phyloP scores from a whole-genome alignment of 2,888 invertebrate species.

The Steromphala cineraria region DNA sequence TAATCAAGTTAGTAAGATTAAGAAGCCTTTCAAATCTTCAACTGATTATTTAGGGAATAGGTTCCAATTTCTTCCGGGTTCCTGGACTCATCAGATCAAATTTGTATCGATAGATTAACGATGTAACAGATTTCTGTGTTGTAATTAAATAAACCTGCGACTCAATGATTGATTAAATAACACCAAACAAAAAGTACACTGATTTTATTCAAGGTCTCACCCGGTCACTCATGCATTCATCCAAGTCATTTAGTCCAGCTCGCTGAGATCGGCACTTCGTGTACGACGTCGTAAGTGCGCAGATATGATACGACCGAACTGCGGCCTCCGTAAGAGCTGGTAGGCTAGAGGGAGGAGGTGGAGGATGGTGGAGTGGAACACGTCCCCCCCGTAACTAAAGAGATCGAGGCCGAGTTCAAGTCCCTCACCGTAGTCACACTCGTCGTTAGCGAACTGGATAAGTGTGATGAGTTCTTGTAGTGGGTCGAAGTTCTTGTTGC shows the following conservation, averaged over 20 bases:
- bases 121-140: no score
- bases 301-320: conserved; percentile 84
- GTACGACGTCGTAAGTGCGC: conserved; percentile 85
- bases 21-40: no score
- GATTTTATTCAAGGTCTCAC: no score
- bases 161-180: no score
- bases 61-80: no score
- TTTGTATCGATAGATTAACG: no score
- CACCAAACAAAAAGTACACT: no score
- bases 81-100: no score
- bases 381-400: conserved; percentile 83
- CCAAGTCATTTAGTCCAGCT: conserved; percentile 40
- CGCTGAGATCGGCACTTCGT: conserved; percentile 47
- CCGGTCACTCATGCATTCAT: not conserved
- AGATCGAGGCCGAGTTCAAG: conserved; percentile 91
- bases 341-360: conserved; percentile 86
- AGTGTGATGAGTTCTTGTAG: conserved; percentile 88
- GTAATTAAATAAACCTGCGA: no score
- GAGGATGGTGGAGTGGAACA: conserved; percentile 82
- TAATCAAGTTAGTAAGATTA: no score
- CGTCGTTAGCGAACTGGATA: conserved; percentile 93
- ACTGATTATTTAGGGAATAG: no score
- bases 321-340: conserved; percentile 83
- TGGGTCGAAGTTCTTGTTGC: conserved; percentile 81
- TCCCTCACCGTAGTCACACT: conserved; percentile 95